Percentiles rank a stretch among this genome's conserved stretches.
Conservation (phyloP, 2,888 invertebrate species). For the Hyppa rectilinea region DNA sequence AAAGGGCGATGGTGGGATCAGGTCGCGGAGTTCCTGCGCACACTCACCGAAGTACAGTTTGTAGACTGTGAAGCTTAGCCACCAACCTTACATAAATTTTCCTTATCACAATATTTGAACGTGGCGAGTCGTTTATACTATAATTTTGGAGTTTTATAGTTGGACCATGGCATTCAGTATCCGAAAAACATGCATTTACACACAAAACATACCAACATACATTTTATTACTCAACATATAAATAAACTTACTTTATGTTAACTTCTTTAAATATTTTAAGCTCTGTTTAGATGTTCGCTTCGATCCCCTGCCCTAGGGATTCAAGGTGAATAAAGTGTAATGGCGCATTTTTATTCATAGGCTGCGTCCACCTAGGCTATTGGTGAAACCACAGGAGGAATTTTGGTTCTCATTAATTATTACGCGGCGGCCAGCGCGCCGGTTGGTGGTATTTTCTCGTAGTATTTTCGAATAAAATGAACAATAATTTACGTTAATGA, state of each 20-base stretch:
- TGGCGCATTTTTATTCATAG: constrained; percentile 47
- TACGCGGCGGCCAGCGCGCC: neutral
- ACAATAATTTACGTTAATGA: neutral
- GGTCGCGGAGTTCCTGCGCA: too few species aligned
- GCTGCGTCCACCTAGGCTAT: constrained; percentile 14
- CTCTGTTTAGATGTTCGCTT: constrained; percentile 19
- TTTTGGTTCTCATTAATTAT: constrained; percentile 46
- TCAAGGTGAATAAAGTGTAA: constrained; percentile 15
- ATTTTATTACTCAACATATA: neutral
- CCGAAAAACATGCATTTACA: neutral
- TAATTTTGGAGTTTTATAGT: neutral
- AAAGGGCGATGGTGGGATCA: too few species aligned
- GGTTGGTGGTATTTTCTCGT: constrained; percentile 2
- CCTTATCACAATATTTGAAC: too few species aligned
- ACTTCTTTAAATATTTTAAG: constrained; percentile 28
- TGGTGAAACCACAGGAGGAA: constrained; percentile 37
- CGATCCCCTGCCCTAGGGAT: neutral
- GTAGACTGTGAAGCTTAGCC: too few species aligned
- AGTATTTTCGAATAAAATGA: constrained; percentile 15
- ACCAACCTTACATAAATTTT: too few species aligned
- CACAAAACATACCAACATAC: neutral
- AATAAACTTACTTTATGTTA: neutral
- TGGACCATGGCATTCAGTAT: neutral
- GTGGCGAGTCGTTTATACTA: neutral
- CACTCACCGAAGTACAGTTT: too few species aligned